Conservation (phyloP, 2,113 vertebrate genomes). For the Scopus umbretta region DNA sequence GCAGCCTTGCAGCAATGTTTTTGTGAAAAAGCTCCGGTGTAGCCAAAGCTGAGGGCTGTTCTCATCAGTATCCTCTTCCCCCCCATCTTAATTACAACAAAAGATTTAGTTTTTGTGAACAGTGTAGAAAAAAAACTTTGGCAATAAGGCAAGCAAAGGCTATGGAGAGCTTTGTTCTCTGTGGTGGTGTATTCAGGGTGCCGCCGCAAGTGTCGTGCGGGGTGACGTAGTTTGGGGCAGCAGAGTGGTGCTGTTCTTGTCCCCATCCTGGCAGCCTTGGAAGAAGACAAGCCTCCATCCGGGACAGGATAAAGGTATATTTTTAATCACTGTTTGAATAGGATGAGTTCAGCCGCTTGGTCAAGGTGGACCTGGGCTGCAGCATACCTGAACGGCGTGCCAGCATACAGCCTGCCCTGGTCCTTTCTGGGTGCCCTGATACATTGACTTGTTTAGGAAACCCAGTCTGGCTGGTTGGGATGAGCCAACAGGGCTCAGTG, state of each 20-base stretch:
- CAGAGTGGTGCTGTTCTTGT: background rate
- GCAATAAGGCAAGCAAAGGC: background rate
- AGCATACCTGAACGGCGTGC: rapidly evolving
- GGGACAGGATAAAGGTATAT: background rate
- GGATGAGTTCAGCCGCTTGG: background rate
- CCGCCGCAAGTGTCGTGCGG: rapidly evolving
- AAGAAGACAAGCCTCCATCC: background rate
- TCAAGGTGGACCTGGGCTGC: background rate
- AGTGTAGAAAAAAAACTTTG: background rate
- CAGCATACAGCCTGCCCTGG: background rate
- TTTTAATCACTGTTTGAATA: background rate
- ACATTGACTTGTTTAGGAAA: background rate
- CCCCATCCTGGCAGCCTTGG: background rate
- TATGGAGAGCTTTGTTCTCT: background rate
- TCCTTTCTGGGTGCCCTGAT: background rate
- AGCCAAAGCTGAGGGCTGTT: background rate
- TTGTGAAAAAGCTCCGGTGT: background rate
- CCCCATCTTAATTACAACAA: background rate
- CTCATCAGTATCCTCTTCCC: background rate
- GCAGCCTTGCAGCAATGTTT: background rate
- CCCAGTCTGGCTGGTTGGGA: background rate
- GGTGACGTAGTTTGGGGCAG: background rate
- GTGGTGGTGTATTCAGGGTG: background rate
- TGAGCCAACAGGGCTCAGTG: background rate
- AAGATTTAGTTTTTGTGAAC: background rate